Percentiles rank a stretch among this genome's conserved stretches.
These are phyloP conservation scores for Drosophila seclusa DNA, from an alignment of 2,888 invertebrate genomes.

Conservation along the genomic window DNA sequence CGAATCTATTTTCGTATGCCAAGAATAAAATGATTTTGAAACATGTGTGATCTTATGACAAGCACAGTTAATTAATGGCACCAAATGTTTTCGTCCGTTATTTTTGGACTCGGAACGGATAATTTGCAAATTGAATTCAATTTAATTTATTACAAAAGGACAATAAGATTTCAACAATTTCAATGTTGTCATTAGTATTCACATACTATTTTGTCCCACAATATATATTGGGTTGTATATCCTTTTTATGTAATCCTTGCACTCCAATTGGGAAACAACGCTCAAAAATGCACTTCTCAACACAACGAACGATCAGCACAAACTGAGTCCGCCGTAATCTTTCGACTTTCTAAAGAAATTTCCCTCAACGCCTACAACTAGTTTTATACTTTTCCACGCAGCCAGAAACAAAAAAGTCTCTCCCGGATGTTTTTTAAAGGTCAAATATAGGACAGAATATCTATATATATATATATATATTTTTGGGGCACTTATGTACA, in stretches of 20 bases:
- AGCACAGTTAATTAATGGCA: slow-evolving; percentile 66
- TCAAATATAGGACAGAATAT: slow-evolving; percentile 73
- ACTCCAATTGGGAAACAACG: slow-evolving; percentile 12
- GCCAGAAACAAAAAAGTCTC: slow-evolving; percentile 34
- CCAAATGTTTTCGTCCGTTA: slow-evolving; percentile 58
- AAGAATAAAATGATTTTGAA: slow-evolving; percentile 32
- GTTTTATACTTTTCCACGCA: slow-evolving; percentile 68
- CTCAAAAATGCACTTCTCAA: slow-evolving; percentile 60
- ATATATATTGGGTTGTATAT: slow-evolving; percentile 30
- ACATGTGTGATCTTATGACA: slow-evolving; percentile 46
- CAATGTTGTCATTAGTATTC: not conserved
- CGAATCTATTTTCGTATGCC: slow-evolving; percentile 61
- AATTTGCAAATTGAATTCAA: slow-evolving; percentile 1
- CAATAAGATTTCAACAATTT: not conserved
- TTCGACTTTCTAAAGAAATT: slow-evolving; percentile 64
- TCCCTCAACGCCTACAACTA: slow-evolving; percentile 73
- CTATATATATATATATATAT: slow-evolving; percentile 22
- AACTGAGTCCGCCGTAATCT: slow-evolving; percentile 62
- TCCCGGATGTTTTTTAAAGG: slow-evolving; percentile 64
- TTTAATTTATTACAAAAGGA: slow-evolving; percentile 28
- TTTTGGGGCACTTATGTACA: slow-evolving; percentile 19
- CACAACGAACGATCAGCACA: slow-evolving; percentile 62
- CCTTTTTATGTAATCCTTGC: slow-evolving; percentile 51
- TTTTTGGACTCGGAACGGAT: slow-evolving; percentile 62
- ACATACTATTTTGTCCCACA: slow-evolving; percentile 29